Base-by-base conservation (phyloP, 2,113 vertebrate genomes). In the Pygoscelis adeliae region DNA sequence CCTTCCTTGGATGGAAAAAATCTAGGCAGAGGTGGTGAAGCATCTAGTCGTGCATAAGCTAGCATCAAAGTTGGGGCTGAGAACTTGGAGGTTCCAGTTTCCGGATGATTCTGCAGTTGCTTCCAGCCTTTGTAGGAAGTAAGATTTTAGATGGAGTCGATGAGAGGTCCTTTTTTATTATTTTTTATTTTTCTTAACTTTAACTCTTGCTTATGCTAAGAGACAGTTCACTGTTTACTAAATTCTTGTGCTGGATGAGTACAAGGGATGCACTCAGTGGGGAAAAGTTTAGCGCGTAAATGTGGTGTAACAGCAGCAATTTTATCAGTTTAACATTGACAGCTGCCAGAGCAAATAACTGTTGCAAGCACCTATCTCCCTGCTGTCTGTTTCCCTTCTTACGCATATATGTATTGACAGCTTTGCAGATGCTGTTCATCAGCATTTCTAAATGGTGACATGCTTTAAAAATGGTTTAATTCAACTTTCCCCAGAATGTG, bases 341-440 rank as follows among this genome's bases (percentile, higher is more conserved):
- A 55, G 85, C 50, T 76, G 58, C 59, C 42, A 10, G 86, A 78
- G 53, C 47, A n/a, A 55, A 44, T 4, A 40, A 25, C n/a, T 30
- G 32, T 2, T 30, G 53, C 30, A 29, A 69, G 85, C 56, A 17
- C 38, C 50, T 7, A 6, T n/a, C 30, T 70, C 50, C 36, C 49
- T 61, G 40, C 70, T 67, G 10, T 4, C 76, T 66, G 74, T 85
- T 44, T 38, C 81, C 86, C 25, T 78, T 52, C 42, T 59, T 30
- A 13, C 2, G 0, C 19, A 2, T 2, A 0, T 2, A 2, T 4
- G 9, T 23, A 15, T 5, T 4, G 63, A 38, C 52, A 61, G 77
- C 65, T 81, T 32, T 11, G 42, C 53, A 26, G 44, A 14, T 0
- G 2, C 74, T 50, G 70, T 15, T 69, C 22, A 5, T n/a, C 70